These are phyloP conservation scores for Cladopsammia gracilis DNA, from an alignment of 64 coral and sea anemone genomes.

Conservation along the genomic window DNA sequence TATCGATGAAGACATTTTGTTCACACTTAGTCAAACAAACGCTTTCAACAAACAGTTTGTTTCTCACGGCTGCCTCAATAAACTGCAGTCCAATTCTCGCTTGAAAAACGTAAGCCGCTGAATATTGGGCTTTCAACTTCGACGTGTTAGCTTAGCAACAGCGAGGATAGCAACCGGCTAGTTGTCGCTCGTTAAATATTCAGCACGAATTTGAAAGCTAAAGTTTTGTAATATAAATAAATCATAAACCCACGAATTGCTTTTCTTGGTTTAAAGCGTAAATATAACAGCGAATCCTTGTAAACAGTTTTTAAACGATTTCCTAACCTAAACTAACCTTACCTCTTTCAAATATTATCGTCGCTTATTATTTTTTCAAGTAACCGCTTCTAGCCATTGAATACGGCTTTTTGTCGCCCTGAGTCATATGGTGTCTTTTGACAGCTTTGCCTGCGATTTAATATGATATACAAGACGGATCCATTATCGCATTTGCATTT, in stretches of 20 bases:
- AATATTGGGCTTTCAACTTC: neutral
- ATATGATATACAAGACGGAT: neutral
- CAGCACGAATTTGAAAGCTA: conserved; percentile 6
- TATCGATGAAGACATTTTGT: conserved; percentile 74
- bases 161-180: conserved; percentile 3
- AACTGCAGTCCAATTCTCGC: neutral
- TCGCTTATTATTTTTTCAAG: neutral
- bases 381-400: neutral
- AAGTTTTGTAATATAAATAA: conserved; percentile 5
- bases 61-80: neutral
- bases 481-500: conserved; percentile 35
- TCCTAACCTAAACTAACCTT: neutral
- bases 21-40: neutral
- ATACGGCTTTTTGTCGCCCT: conserved; percentile 4
- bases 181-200: conserved; percentile 18
- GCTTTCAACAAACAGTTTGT: neutral
- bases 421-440: neutral
- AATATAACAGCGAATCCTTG: neutral
- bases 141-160: conserved; percentile 37
- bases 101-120: neutral
- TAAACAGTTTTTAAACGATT: neutral
- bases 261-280: neutral
- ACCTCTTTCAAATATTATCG: neutral
- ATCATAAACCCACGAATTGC: neutral
- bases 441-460: neutral